Evolutionary conservation across 2,888 invertebrate genomes (phyloP), one percentile per base, ranked within the genome.

Genomic region (Orthosia incerta): DNA sequence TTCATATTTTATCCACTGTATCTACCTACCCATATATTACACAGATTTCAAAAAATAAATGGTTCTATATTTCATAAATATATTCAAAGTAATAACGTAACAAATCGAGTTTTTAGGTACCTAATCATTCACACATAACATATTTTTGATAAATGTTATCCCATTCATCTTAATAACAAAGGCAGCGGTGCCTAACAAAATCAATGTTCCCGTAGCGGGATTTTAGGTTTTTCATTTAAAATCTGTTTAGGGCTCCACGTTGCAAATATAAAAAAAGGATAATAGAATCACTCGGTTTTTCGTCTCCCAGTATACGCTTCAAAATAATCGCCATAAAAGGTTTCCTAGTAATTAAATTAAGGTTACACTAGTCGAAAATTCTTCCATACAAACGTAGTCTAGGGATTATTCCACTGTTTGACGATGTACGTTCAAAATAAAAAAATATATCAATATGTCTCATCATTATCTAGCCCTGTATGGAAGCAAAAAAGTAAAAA

Each of bases 91-190:
- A 26, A 51, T n/a, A 74, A 57, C 3, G 23, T 74, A 45, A 73
- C 48, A 74, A 73, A 73, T 74, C 48, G 55, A 74, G 55, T 74
- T 74, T 73, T 74, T 26, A 26, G 20, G 55, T 15, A 74, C 48
- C 20, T 65, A 50, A 68, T 76, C 51, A 74, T 76, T 74, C 57
- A 56, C 4, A 65, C 18, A 51, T 55, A 79, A 77, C 53, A 79
- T 53, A 74, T 79, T 75, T 74, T 71, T 79, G 70, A 79, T 71
- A 61, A 76, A 71, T 67, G 55, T 59, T 62, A 59, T 45, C 46
- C 45, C 63, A 84, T 83, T 71, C 66, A 73, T 81, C 68, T 73
- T 66, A 76, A 81, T 82, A 74, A 84, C 46, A 51, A 81, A 80
- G 50, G 70, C 60, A 55, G 45, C 46, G 59, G 56, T 55, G 59